Percentiles rank a stretch among this genome's conserved stretches.
Conservation (phyloP, 2,797 vertebrate species). For the Enteromius unitaeniatus region DNA sequence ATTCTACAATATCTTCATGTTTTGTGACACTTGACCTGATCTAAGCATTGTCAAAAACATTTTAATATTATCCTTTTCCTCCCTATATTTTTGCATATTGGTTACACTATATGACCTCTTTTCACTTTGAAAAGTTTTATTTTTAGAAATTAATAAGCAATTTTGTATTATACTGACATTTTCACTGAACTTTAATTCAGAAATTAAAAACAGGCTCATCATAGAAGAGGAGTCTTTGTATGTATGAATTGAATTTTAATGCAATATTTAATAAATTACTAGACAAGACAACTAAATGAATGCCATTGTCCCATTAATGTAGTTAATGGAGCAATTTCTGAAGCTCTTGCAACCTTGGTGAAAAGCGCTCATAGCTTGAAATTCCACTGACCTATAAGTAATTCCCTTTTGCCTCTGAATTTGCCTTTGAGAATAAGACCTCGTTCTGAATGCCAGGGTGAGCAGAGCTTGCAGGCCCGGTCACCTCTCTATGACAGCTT, state of each 20-base stretch:
- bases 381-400: slow-evolving; percentile 52
- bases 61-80: neutral
- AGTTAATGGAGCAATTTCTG: slow-evolving; percentile 15
- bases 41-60: neutral
- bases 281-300: slow-evolving; percentile 3
- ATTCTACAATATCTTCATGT: neutral
- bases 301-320: slow-evolving; percentile 2
- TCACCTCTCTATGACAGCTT: slow-evolving; percentile 33
- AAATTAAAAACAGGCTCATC: slow-evolving; percentile 10
- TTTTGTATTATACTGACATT: neutral
- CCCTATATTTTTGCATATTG: neutral
- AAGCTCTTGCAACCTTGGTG: slow-evolving; percentile 25
- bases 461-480: neutral
- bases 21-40: neutral
- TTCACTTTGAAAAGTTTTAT: neutral
- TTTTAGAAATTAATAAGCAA: neutral
- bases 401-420: slow-evolving; percentile 17
- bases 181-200: neutral
- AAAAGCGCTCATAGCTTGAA: slow-evolving; percentile 18
- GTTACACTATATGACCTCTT: neutral
- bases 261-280: neutral
- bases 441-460: slow-evolving; percentile 35
- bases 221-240: neutral
- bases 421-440: slow-evolving; percentile 33
- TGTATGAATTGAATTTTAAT: neutral